Percentiles rank a stretch among this genome's conserved stretches.
Evolutionary conservation across 2,113 vertebrate genomes (phyloP).

Genomic region (Cyanoramphus novaezelandiae): DNA sequence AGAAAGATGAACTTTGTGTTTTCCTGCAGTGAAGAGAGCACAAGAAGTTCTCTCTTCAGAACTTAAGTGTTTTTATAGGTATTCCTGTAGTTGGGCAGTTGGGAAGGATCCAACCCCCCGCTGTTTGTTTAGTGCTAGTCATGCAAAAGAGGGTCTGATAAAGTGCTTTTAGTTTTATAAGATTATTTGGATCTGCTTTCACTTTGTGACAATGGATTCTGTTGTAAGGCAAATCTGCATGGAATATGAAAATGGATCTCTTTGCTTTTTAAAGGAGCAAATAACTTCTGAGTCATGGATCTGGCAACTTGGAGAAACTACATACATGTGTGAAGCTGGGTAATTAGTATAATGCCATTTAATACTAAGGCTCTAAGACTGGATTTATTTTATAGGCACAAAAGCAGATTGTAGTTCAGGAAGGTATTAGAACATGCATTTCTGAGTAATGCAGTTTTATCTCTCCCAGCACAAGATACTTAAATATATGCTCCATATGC

Average conservation of each 20-base stretch:
- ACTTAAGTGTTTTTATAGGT: background rate
- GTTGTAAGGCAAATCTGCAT: conserved; percentile 46
- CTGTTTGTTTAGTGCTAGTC: background rate
- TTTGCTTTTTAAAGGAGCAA: conserved; percentile 38
- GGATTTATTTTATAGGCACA: conserved; percentile 43
- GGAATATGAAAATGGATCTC: conserved; percentile 44
- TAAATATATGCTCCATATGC: conserved; percentile 7
- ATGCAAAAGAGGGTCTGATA: background rate
- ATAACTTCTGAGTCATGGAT: conserved; percentile 31
- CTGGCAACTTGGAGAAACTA: conserved; percentile 47
- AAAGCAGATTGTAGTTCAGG: conserved; percentile 40
- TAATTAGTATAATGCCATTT: conserved; percentile 53
- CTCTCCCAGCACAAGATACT: background rate
- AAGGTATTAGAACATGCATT: background rate
- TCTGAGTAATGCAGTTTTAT: conserved; percentile 39
- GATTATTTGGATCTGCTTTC: conserved; percentile 58
- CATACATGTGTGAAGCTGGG: background rate
- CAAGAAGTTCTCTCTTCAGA: background rate
- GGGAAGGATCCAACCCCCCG: background rate
- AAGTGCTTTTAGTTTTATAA: conserved; percentile 38
- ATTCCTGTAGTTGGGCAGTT: background rate
- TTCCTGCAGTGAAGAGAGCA: background rate
- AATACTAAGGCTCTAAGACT: conserved; percentile 16
- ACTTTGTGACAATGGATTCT: conserved; percentile 34
- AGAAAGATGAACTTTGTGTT: background rate